Percentiles rank a stretch among this genome's conserved stretches.
phyloP scores from a whole-genome alignment of 1,140 invertebrate genomes.

The Formica exsecta region DNA sequence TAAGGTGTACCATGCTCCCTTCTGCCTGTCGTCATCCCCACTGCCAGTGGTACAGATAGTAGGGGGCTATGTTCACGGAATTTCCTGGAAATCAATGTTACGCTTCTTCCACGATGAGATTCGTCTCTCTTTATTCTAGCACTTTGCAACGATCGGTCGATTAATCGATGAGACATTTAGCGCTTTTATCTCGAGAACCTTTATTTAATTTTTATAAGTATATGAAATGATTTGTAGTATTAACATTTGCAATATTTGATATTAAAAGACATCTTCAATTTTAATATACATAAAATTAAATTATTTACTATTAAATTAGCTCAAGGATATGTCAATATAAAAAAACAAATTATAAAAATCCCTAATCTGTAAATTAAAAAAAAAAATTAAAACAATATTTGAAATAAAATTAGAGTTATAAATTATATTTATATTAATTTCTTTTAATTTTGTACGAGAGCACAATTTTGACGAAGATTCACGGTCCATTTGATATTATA shows the following conservation, averaged over 20 bases:
- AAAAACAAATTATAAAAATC: background rate
- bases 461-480: constrained; percentile 35
- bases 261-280: background rate
- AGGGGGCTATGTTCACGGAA: constrained; percentile 59
- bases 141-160: constrained; percentile 9
- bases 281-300: background rate
- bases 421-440: background rate
- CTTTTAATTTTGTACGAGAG: background rate
- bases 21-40: constrained; percentile 57
- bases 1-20: constrained; percentile 59
- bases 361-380: background rate
- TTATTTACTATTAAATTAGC: background rate
- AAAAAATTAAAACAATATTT: background rate
- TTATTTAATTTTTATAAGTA: no score
- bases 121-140: background rate
- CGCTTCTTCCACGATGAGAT: constrained; percentile 36
- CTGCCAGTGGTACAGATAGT: constrained; percentile 64
- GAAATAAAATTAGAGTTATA: background rate
- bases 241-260: background rate
- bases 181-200: no score
- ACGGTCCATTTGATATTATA: constrained; percentile 2
- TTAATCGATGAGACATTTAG: background rate
- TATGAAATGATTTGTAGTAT: no score
- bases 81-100: constrained; percentile 67
- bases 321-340: background rate